Base-by-base conservation (phyloP, 2,797 vertebrate genomes). In the Kryptopterus vitreolus region DNA sequence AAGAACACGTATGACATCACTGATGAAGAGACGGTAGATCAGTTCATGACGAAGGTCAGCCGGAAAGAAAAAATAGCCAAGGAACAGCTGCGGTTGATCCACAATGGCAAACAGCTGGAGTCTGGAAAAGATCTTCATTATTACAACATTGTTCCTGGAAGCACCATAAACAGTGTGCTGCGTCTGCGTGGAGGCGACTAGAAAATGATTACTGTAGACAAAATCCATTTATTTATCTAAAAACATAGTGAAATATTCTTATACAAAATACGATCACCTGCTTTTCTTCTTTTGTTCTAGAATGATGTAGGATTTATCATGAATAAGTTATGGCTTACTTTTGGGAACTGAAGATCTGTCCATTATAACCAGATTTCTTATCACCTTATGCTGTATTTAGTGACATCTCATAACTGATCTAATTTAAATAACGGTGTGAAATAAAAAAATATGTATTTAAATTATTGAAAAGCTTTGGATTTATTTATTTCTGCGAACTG, bases 51-150 rank as follows among this genome's bases (percentile, higher is more conserved):
- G 0, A 89, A 52, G 78, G 88, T 94, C 1, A 0, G 81, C 57
- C 0, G 0, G 0, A 83, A 83, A 68, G 91, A 93, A 50, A 1
- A 46, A 0, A 83, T 90, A 0, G 63, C 83, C 0, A 84, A 4
- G 57, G 84, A 75, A 74, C 92, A 94, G 85, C 91, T 91, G 89
- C 89, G 89, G 80, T 90, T 94, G 52, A 76, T 91, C 6, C 74
- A 79, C 0, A 4, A 88, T 0, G 58, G 88, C 29, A 43, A 0
- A 3, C 85, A 91, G 80, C 88, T 94, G 84, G 71, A 20, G 0
- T 0, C 0, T 0, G 86, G 31, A 4, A 43, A n/a, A 0, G 86
- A 0, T 9, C 87, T 94, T 61, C 8, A 74, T 0, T 87, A 93
- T 62, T 94, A 93, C 76, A 1, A 3, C 0, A 85, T 94, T n/a